Evolutionary conservation across 2,797 vertebrate species (phyloP), one percentile per base, ranked within the genome.

Genomic region (Notolabrus celidotus): DNA sequence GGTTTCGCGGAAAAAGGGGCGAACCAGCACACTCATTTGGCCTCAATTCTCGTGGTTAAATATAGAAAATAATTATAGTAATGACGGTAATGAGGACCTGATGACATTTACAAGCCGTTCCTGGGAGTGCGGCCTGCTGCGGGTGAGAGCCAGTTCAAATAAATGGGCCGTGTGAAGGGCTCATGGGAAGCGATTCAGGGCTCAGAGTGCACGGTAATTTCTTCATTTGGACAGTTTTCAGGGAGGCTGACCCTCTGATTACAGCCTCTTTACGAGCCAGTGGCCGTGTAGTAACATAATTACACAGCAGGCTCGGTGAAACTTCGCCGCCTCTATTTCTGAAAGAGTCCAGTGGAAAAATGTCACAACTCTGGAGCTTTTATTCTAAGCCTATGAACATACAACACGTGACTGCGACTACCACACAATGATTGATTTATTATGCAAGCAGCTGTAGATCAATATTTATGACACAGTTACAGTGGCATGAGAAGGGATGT

Each of bases 41-140:
- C 92, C 93, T 94, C 86, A 74, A 92, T 94, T 92, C 73, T 86
- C 74, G 59, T 61, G 70, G 80, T 84, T 93, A 93, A 92, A 93
- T 92, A 93, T 94, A 94, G 93, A 94, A 94, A 88, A 93, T 92
- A 93, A 94, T 94, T 94, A 94, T 91, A 82, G 83, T 93, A 89
- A 91, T 91, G 93, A 86, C 81, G 87, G 74, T 91, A 90, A 92
- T 92, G 88, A 92, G 89, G 88, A 91, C 85, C 89, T 86, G 87
- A 91, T 90, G 92, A 89, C 92, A 92, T 86, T 84, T 85, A 85
- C 77, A 42, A 83, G 87, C 82, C 64, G 71, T 81, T 90, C 86
- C 88, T 88, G 64, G 17, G 87, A 88, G 88, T 68, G 77, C 46
- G 56, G 78, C 77, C 74, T 77, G 81, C 85, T 77, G 87, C 73